Evolutionary conservation across 2,888 invertebrate genomes (phyloP).

Genomic region (Yponomeuta malinellus): DNA sequence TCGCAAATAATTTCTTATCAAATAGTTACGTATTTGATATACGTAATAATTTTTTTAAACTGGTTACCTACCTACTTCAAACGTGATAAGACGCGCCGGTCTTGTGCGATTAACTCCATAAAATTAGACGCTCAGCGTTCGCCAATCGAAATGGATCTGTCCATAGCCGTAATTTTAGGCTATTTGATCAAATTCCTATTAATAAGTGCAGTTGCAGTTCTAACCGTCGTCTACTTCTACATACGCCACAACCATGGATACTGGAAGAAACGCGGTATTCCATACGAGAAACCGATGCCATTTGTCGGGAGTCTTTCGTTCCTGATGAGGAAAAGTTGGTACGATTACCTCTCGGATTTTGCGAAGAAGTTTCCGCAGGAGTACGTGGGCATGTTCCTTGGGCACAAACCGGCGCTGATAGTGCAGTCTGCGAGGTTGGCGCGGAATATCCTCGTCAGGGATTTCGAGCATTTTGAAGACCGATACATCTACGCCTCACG

Average conservation of each 20-base stretch:
- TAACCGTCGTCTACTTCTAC: conserved; percentile 33
- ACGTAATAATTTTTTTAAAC: background rate
- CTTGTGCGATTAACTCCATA: background rate
- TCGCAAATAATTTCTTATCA: too few species aligned
- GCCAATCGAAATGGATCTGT: background rate
- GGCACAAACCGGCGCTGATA: conserved; percentile 43
- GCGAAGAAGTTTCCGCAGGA: conserved; percentile 37
- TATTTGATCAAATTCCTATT: conserved; percentile 14
- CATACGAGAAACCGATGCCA: conserved; percentile 40
- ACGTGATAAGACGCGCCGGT: background rate
- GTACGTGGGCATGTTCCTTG: conserved; percentile 48
- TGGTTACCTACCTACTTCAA: background rate
- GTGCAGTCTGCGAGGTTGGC: conserved; percentile 50
- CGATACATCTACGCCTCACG: conserved; percentile 38
- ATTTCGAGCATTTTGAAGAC: conserved; percentile 46
- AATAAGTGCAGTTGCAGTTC: conserved; percentile 19
- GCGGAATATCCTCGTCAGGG: conserved; percentile 41
- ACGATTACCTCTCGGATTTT: conserved; percentile 37
- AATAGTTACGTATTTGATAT: too few species aligned
- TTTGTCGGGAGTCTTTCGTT: conserved; percentile 46
- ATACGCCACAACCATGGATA: conserved; percentile 41
- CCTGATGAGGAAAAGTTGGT: conserved; percentile 46
- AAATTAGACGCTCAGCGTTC: background rate
- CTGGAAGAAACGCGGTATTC: conserved; percentile 48
- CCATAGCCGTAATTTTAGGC: background rate